These are phyloP conservation scores for Archips crataeganus DNA, from an alignment of 2,888 invertebrate species.

Conservation along the genomic window DNA sequence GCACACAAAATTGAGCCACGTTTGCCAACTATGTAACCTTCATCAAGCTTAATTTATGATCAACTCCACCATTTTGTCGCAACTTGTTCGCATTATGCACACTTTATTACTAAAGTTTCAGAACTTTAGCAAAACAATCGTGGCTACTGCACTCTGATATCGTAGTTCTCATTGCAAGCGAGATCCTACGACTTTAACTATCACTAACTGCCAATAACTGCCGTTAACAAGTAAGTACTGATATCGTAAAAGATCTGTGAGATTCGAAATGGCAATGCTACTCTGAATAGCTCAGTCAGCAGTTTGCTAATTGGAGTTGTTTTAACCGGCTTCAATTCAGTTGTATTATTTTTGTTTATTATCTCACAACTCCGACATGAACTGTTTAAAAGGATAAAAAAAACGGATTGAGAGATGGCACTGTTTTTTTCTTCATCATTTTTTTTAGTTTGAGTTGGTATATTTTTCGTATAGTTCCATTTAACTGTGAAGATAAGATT, in stretches of 20 bases:
- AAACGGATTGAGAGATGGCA: no score
- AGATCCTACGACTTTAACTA: neutral
- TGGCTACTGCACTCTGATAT: slow-evolving; percentile 20
- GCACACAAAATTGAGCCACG: neutral
- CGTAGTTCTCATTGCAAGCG: neutral
- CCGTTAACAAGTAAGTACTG: slow-evolving; percentile 18
- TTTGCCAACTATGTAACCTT: slow-evolving; percentile 27
- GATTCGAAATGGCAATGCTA: neutral
- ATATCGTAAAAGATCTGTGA: slow-evolving; percentile 12
- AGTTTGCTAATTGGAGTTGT: neutral
- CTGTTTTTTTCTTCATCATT: no score
- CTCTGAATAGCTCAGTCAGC: neutral
- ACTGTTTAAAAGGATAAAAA: no score
- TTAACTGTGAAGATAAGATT: no score
- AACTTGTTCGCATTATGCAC: slow-evolving; percentile 45
- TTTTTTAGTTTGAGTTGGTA: no score
- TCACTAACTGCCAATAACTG: slow-evolving; percentile 19
- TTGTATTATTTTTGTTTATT: no score
- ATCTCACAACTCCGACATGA: no score
- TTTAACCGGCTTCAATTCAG: neutral
- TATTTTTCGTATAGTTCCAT: no score
- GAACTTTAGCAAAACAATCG: slow-evolving; percentile 40
- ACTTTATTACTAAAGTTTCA: slow-evolving; percentile 48
- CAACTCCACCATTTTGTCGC: slow-evolving; percentile 29
- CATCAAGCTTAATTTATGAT: slow-evolving; percentile 38